Percentiles rank a stretch among this genome's conserved stretches.
Evolutionary conservation across 2,888 invertebrate genomes (phyloP).

Genomic region (Neoitamus cyanurus): DNA sequence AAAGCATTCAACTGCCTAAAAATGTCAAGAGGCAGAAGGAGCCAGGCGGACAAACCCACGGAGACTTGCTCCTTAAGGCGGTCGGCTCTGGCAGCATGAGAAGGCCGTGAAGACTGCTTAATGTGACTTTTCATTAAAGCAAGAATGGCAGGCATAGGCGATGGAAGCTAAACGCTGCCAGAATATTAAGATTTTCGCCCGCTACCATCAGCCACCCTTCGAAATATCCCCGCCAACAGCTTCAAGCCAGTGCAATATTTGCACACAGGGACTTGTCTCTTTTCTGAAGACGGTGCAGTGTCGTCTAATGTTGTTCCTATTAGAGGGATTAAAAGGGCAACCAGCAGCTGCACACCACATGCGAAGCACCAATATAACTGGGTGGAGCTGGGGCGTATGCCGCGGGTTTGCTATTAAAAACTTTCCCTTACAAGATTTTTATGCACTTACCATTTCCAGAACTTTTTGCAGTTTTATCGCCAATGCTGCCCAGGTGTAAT

Average conservation of each 20-base stretch:
- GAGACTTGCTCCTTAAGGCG: constrained; percentile 10
- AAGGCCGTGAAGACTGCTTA: constrained; percentile 26
- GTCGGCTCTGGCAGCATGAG: background rate
- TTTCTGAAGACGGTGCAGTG: background rate
- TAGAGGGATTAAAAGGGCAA: constrained; percentile 1
- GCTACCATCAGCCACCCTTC: background rate
- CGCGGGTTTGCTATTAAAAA: background rate
- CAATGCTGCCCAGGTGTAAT: constrained; percentile 83
- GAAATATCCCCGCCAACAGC: background rate
- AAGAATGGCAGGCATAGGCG: background rate
- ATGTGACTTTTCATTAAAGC: background rate
- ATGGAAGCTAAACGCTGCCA: background rate
- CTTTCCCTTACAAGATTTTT: background rate
- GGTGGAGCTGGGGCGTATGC: background rate
- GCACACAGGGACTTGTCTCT: background rate
- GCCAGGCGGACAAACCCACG: background rate
- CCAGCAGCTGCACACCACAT: background rate
- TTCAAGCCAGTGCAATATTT: background rate
- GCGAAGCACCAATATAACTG: background rate
- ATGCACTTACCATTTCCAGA: constrained; percentile 74
- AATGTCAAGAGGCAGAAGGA: background rate
- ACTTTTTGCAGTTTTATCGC: constrained; percentile 81
- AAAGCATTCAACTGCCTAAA: constrained; percentile 41
- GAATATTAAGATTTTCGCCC: constrained; percentile 27
- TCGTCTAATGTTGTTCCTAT: background rate